Conservation (phyloP, 2,888 invertebrate species). For the Endotricha flammealis region DNA sequence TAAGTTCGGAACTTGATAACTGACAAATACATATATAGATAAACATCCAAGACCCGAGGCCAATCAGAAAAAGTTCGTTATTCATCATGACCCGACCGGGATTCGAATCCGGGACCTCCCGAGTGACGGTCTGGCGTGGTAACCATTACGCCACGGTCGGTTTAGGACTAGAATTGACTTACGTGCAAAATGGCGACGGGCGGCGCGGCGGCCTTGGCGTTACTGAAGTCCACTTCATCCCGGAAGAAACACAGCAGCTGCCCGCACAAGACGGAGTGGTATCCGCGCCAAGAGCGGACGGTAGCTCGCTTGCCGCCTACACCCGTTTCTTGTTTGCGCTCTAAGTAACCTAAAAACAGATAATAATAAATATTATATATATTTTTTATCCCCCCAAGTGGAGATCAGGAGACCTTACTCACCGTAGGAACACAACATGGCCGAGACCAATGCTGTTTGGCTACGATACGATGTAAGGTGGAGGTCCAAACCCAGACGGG, state of each 20-base stretch:
- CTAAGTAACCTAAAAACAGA: slow-evolving; percentile 77
- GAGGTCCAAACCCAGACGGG: no score
- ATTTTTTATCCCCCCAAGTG: no score
- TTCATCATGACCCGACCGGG: no score
- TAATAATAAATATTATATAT: no score
- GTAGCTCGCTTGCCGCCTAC: slow-evolving; percentile 96
- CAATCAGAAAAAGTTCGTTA: no score
- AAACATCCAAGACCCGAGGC: no score
- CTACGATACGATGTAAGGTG: no score
- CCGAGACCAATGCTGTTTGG: no score
- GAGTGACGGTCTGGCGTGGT: no score
- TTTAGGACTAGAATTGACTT: slow-evolving; percentile 12
- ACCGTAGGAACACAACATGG: background rate
- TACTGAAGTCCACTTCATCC: slow-evolving; percentile 93
- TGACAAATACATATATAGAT: no score
- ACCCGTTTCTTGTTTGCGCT: slow-evolving; percentile 96
- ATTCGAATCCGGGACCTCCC: no score
- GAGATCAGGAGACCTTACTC: background rate
- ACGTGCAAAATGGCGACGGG: slow-evolving; percentile 86
- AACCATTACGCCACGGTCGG: background rate
- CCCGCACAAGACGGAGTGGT: slow-evolving; percentile 96
- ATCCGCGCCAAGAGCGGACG: slow-evolving; percentile 96
- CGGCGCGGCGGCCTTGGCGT: slow-evolving; percentile 92
- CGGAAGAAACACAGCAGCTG: slow-evolving; percentile 98
- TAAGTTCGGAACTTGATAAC: no score